Evolutionary conservation across 2,888 invertebrate species (phyloP), one percentile per base, ranked within the genome.

Genomic region (Archaeoteleia sp.): DNA sequence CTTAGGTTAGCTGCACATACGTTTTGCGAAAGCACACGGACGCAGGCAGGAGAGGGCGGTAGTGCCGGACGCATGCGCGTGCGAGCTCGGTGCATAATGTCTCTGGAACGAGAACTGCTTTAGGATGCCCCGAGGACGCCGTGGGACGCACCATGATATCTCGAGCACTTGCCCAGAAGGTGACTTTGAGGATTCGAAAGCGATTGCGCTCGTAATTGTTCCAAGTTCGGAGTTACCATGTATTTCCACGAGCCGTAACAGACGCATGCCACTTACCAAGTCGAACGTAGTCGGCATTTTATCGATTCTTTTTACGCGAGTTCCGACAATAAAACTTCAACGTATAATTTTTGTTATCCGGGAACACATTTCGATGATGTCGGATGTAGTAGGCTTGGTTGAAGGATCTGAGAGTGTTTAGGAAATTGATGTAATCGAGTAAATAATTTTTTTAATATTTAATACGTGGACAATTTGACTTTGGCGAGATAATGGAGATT

Each of bases 1-100:
- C 65, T 63, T 67, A 46, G 66, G 70, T 67, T 71, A 71, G 57
- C 42, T 60, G 51, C 72, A 70, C 58, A 71, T 45, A 67, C 67
- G 53, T 70, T 65, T 51, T 30, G 43, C 45, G 29, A 29, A 34
- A 32, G 1, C n/a, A n/a, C n/a, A n/a, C n/a, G n/a, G n/a, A n/a
- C n/a, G n/a, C n/a, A n/a, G n/a, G n/a, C n/a, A n/a, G n/a, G n/a
- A n/a, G n/a, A n/a, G 39, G 1, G 8, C n/a, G 8, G 15, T 54
- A 27, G 48, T 12, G 7, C 5, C 46, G 48, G 32, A 45, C 60
- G 66, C 60, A 49, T 60, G 66, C 66, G 66, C 51, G 45, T 34
- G 53, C 29, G 29, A 43, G 34, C 42, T 20, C 25, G 30, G 40
- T 49, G 32, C 39, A 55, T 48, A 49, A 60, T 49, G 34, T 49